A percentile compares a stretch with the other conserved stretches of the same genome.
phyloP scores from a whole-genome alignment of 2,797 vertebrate genomes.

The Schizothorax lantsangensis region DNA sequence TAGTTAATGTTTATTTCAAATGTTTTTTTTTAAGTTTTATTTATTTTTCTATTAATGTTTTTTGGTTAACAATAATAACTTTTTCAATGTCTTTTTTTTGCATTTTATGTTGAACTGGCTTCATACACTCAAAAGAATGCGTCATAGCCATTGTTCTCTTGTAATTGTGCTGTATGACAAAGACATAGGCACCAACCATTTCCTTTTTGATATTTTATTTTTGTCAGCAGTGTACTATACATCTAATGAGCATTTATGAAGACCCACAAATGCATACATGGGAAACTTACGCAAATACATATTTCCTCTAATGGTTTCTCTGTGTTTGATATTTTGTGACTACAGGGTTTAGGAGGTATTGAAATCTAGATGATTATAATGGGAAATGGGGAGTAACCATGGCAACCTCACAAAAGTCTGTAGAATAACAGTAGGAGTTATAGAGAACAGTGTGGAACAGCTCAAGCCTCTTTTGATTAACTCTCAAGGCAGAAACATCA shows the following conservation, averaged over 20 bases:
- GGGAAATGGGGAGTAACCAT: conserved; percentile 54
- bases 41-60: too few relatives aligned
- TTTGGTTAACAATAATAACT: too few relatives aligned
- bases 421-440: conserved; percentile 48
- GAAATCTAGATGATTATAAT: conserved; percentile 42
- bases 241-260: background rate
- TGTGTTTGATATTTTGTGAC: conserved; percentile 27
- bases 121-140: background rate
- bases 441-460: conserved; percentile 21
- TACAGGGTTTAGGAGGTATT: conserved; percentile 33
- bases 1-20: too few relatives aligned
- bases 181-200: background rate
- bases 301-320: conserved; percentile 5
- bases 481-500: conserved; percentile 1
- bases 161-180: background rate
- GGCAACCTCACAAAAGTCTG: conserved; percentile 52
- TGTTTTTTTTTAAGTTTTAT: too few relatives aligned
- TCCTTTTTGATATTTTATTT: background rate
- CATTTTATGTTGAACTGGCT: background rate
- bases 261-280: background rate
- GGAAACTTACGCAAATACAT: background rate
- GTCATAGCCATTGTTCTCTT: background rate
- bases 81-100: too few relatives aligned
- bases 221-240: background rate
- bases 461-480: conserved; percentile 47